These are phyloP conservation scores for Pseudochaenichthys georgianus DNA, from an alignment of 2,797 vertebrate genomes.

Conservation along the genomic window DNA sequence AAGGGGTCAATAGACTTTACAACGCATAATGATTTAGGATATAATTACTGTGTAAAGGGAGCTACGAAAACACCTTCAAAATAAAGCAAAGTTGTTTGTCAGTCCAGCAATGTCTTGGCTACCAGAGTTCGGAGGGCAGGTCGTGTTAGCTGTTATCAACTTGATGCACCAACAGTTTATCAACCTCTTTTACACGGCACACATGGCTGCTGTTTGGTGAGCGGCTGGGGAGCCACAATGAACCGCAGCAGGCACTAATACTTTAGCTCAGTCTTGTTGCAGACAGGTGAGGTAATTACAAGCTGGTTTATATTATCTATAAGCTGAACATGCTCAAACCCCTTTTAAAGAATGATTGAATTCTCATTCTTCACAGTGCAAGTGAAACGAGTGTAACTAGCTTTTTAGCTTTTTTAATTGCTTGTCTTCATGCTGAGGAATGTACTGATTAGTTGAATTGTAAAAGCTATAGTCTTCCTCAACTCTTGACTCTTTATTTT, in stretches of 20 bases:
- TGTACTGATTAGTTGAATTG: slow-evolving; percentile 34
- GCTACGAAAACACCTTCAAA: slow-evolving; percentile 73
- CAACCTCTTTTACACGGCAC: slow-evolving; percentile 56
- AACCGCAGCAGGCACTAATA: slow-evolving; percentile 41
- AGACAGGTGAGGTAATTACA: slow-evolving; percentile 45
- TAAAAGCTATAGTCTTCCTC: slow-evolving; percentile 19
- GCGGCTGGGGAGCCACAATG: slow-evolving; percentile 41
- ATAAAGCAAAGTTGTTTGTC: slow-evolving; percentile 80
- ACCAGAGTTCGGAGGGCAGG: slow-evolving; percentile 67
- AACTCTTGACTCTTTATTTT: slow-evolving; percentile 13
- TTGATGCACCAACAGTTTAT: slow-evolving; percentile 69
- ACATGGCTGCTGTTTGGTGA: slow-evolving; percentile 54
- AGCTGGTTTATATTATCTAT: slow-evolving; percentile 28
- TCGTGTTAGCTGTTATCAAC: slow-evolving; percentile 63
- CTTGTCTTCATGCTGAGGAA: slow-evolving; percentile 13
- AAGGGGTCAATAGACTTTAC: slow-evolving; percentile 87
- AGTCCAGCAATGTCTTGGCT: slow-evolving; percentile 53
- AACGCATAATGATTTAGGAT: slow-evolving; percentile 86
- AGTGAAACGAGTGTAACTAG: slow-evolving; percentile 8
- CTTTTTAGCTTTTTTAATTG: slow-evolving; percentile 12
- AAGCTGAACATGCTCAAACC: slow-evolving; percentile 9
- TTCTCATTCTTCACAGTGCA: slow-evolving; percentile 11
- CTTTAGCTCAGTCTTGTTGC: slow-evolving; percentile 45
- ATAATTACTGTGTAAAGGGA: slow-evolving; percentile 85
- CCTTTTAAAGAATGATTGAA: slow-evolving; percentile 14